phyloP scores from a whole-genome alignment of 2,797 vertebrate genomes.

The Pitangus sulphuratus region DNA sequence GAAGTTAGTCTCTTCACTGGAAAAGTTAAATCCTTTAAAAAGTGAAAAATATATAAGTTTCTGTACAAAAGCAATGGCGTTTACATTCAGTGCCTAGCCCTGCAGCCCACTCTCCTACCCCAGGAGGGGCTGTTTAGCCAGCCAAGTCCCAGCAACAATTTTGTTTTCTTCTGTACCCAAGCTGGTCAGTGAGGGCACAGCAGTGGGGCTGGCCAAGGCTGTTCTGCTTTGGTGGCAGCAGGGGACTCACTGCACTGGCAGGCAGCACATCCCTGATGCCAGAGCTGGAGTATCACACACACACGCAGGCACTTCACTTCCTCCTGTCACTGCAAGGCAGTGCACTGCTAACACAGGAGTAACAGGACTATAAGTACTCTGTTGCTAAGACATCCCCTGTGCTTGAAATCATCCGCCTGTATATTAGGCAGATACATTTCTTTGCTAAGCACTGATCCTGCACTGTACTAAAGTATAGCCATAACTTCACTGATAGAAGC shows the following conservation, averaged over 20 bases:
- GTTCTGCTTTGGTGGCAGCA: background rate
- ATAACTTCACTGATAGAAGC: background rate
- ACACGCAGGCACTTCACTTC: background rate
- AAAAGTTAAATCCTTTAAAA: background rate
- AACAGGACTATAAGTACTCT: background rate
- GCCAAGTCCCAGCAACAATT: background rate
- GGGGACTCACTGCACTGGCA: rapidly evolving
- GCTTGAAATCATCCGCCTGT: background rate
- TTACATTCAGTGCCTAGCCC: background rate
- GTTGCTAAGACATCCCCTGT: background rate
- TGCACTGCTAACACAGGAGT: background rate
- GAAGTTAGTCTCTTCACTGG: background rate
- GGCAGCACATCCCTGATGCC: background rate
- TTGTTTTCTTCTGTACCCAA: background rate
- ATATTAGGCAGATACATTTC: background rate
- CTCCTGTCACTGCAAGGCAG: background rate
- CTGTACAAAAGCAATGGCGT: background rate
- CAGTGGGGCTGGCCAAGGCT: background rate
- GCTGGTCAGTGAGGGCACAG: background rate
- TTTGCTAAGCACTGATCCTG: background rate
- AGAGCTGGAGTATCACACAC: background rate
- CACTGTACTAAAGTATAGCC: background rate
- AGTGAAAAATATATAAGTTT: background rate
- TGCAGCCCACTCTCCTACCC: background rate
- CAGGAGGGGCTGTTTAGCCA: background rate